Evolutionary conservation across 2,797 vertebrate genomes (phyloP).

Genomic region (Clarias platycephalus): DNA sequence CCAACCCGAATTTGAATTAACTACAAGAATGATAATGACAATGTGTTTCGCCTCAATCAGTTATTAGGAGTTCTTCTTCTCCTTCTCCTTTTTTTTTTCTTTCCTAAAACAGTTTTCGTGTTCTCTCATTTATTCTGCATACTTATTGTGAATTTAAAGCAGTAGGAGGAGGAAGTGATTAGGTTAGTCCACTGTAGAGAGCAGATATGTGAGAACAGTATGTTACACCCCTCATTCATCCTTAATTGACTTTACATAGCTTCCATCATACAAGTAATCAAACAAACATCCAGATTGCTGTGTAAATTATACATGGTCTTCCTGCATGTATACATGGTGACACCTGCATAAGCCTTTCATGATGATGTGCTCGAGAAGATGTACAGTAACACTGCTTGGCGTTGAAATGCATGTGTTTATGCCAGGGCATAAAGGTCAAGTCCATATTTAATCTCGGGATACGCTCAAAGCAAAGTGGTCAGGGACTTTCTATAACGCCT

Average conservation of each 20-base stretch:
- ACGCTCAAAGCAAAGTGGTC: neutral
- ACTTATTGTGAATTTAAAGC: constrained; percentile 22
- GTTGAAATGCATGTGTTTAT: neutral
- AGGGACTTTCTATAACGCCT: neutral
- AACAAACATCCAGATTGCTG: neutral
- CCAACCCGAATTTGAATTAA: constrained; percentile 55
- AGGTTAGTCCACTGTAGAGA: neutral
- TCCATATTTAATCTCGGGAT: neutral
- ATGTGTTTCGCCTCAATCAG: constrained; percentile 45
- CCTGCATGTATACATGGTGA: too few relatives aligned
- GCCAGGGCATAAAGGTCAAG: neutral
- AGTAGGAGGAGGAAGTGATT: constrained; percentile 15
- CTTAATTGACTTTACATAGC: constrained; percentile 5
- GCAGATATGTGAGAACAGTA: neutral
- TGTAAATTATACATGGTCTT: neutral
- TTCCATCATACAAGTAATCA: neutral
- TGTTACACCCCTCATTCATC: neutral
- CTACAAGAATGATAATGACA: constrained; percentile 45
- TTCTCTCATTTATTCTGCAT: constrained; percentile 38
- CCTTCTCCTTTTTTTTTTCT: constrained; percentile 43
- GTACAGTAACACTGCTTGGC: neutral
- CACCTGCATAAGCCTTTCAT: constrained; percentile 9
- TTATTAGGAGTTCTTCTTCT: constrained; percentile 41
- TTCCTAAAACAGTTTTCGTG: constrained; percentile 33
- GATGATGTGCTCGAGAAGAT: neutral